Percentiles rank a stretch among this genome's conserved stretches.
These are phyloP conservation scores for Drosophila recens DNA, from an alignment of 2,888 invertebrate species.

Conservation along the genomic window DNA sequence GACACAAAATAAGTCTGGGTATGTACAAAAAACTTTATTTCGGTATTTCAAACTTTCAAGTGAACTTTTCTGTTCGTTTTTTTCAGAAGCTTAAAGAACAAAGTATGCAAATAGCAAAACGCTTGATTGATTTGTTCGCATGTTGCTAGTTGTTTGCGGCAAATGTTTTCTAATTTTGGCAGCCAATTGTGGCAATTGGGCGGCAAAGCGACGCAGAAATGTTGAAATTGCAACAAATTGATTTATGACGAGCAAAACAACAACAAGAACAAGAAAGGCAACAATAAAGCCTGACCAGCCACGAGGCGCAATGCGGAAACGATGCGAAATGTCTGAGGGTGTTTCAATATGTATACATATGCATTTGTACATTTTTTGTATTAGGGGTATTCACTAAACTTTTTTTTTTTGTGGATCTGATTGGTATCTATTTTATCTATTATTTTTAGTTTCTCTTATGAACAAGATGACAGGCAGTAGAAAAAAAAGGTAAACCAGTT, in stretches of 20 bases:
- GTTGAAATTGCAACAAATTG: slow-evolving; percentile 74
- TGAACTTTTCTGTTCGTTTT: not conserved
- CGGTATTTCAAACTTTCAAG: slow-evolving; percentile 12
- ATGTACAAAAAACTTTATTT: slow-evolving; percentile 4
- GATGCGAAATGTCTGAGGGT: slow-evolving; percentile 21
- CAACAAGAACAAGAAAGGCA: not conserved
- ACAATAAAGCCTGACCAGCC: slow-evolving; percentile 25
- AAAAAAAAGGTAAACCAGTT: slow-evolving; percentile 49
- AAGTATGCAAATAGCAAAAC: slow-evolving; percentile 28
- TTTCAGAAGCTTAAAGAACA: slow-evolving; percentile 8
- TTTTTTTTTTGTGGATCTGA: not conserved
- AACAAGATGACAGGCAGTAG: slow-evolving; percentile 35
- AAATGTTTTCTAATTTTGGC: slow-evolving; percentile 64
- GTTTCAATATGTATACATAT: slow-evolving; percentile 12
- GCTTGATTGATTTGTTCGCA: slow-evolving; percentile 68
- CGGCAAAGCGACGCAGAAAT: slow-evolving; percentile 44
- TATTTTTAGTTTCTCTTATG: slow-evolving; percentile 3
- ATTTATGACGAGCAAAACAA: slow-evolving; percentile 65
- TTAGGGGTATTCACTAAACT: slow-evolving; percentile 6
- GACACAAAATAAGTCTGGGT: not conserved
- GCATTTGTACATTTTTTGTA: slow-evolving; percentile 8
- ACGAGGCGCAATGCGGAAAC: slow-evolving; percentile 65
- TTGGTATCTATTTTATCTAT: slow-evolving; percentile 22
- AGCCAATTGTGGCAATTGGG: slow-evolving; percentile 66
- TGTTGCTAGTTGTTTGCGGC: slow-evolving; percentile 38